Evolutionary conservation across 2,113 vertebrate species (phyloP).

Genomic region (Merops nubicus): DNA sequence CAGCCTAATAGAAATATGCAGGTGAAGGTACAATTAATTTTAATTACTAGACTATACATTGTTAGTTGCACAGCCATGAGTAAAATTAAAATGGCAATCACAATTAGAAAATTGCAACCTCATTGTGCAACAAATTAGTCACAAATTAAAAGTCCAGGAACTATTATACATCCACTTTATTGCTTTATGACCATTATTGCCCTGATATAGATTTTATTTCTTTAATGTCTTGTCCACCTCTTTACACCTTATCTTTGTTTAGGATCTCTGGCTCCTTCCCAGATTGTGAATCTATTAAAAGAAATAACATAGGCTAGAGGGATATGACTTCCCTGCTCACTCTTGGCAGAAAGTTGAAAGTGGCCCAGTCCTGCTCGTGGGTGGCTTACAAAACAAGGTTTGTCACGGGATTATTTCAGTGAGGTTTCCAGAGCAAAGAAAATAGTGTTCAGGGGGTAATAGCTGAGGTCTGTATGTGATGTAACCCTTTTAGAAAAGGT

Average conservation of each 20-base stretch:
- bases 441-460: constrained; percentile 37
- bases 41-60: constrained; percentile 90
- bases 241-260: constrained; percentile 47
- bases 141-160: constrained; percentile 81
- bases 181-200: constrained; percentile 62
- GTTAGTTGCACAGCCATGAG: constrained; percentile 91
- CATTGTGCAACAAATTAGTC: constrained; percentile 94
- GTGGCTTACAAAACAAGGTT: background rate
- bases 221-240: constrained; percentile 40
- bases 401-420: background rate
- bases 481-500: constrained; percentile 48
- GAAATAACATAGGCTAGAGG: background rate
- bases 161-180: constrained; percentile 64
- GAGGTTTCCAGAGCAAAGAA: constrained; percentile 23
- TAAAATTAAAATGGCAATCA: constrained; percentile 99
- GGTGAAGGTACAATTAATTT: constrained; percentile 93
- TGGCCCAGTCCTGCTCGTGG: background rate
- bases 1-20: constrained; percentile 84
- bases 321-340: background rate
- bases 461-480: constrained; percentile 38
- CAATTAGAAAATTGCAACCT: constrained; percentile 94
- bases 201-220: constrained; percentile 54
- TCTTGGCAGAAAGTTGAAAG: background rate
- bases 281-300: background rate
- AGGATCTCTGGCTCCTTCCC: constrained; percentile 35